A percentile compares a stretch with the other conserved stretches of the same genome.
Evolutionary conservation across 2,113 vertebrate species (phyloP).

Genomic region (Percopsis transmontana): DNA sequence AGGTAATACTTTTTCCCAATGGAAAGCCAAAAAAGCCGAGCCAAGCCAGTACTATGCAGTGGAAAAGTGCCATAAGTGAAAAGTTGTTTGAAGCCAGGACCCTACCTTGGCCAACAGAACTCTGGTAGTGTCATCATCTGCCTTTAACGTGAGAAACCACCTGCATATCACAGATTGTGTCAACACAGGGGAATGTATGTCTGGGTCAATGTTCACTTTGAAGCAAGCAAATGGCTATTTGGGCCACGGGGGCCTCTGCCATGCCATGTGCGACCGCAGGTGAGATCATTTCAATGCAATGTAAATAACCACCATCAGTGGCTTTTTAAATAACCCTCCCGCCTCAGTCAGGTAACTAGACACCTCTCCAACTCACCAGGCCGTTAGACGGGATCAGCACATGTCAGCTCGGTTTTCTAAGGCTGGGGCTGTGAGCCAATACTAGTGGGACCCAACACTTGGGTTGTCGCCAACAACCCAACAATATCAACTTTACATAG

Average conservation of each 20-base stretch:
- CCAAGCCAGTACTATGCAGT: too few species aligned
- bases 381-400: slow-evolving; percentile 29
- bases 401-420: slow-evolving; percentile 22
- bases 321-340: slow-evolving; percentile 47
- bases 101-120: slow-evolving; percentile 24
- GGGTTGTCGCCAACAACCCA: slow-evolving; percentile 22
- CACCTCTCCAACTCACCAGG: slow-evolving; percentile 13
- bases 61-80: too few species aligned
- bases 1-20: too few species aligned
- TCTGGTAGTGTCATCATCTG: slow-evolving; percentile 52
- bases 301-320: slow-evolving; percentile 41
- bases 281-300: slow-evolving; percentile 32
- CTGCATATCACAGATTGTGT: slow-evolving; percentile 5
- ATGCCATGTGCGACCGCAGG: slow-evolving; percentile 13
- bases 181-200: slow-evolving; percentile 11
- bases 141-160: slow-evolving; percentile 59
- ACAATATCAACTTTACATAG: slow-evolving; percentile 7
- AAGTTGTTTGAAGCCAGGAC: slow-evolving; percentile 43
- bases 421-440: not conserved
- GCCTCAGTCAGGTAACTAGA: slow-evolving; percentile 39
- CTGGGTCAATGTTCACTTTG: not conserved
- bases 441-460: slow-evolving; percentile 3
- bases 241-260: slow-evolving; percentile 12
- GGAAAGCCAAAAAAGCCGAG: too few species aligned
- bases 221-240: slow-evolving; percentile 20